phyloP scores from a whole-genome alignment of 2,113 vertebrate species.

The Petromus typicus region DNA sequence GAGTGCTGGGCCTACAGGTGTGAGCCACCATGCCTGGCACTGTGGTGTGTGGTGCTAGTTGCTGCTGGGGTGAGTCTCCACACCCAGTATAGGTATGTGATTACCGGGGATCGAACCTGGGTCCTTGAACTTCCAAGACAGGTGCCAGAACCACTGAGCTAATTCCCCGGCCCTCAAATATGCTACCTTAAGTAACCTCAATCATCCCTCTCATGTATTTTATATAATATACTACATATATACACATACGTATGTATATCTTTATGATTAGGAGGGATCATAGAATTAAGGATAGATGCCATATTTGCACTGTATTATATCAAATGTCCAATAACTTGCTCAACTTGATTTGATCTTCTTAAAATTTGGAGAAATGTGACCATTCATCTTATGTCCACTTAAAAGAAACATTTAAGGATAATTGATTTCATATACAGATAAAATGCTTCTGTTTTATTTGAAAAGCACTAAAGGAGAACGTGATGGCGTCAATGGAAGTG shows the following conservation, averaged over 20 bases:
- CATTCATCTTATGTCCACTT: background rate
- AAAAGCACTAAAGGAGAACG: conserved; percentile 6
- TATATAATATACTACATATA: too few relatives aligned
- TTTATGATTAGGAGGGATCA: background rate
- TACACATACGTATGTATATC: background rate
- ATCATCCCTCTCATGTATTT: background rate
- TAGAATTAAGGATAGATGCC: background rate
- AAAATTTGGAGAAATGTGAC: background rate
- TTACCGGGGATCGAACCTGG: too few relatives aligned
- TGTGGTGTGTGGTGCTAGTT: too few relatives aligned
- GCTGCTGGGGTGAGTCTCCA: too few relatives aligned
- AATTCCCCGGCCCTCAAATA: too few relatives aligned
- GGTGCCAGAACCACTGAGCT: too few relatives aligned
- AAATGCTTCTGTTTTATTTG: background rate
- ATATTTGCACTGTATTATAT: background rate
- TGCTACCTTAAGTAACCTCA: background rate
- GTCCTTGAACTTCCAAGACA: too few relatives aligned
- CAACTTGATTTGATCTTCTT: background rate
- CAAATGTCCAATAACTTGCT: background rate
- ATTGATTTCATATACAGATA: background rate
- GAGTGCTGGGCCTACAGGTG: too few relatives aligned
- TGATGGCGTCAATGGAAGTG: background rate
- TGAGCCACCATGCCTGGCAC: too few relatives aligned
- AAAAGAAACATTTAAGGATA: background rate
- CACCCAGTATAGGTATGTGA: too few relatives aligned